phyloP scores from a whole-genome alignment of 2,888 invertebrate genomes.

The Philopedon plagiatum region DNA sequence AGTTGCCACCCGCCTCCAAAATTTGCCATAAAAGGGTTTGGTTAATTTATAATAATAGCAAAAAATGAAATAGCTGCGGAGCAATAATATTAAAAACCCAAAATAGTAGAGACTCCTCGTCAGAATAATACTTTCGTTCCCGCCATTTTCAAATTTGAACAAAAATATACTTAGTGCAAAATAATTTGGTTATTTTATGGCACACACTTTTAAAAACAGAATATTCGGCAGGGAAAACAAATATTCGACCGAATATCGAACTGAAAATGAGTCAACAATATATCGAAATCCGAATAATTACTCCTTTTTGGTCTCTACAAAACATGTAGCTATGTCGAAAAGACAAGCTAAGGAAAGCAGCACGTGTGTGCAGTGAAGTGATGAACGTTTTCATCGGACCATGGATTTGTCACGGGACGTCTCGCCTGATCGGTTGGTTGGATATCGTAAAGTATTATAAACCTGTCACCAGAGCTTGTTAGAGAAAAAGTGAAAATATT shows the following conservation, averaged over 20 bases:
- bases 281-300: too few relatives aligned
- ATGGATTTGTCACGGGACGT: slow-evolving; percentile 56
- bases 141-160: too few relatives aligned
- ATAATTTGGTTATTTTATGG: too few relatives aligned
- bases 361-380: slow-evolving; percentile 59
- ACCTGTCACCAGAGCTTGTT: slow-evolving; percentile 40
- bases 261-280: too few relatives aligned
- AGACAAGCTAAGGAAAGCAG: slow-evolving; percentile 28
- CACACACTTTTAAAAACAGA: too few relatives aligned
- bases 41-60: not conserved
- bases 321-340: not conserved
- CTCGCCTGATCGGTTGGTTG: slow-evolving; percentile 55
- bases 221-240: too few relatives aligned
- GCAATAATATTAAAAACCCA: too few relatives aligned
- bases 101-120: too few relatives aligned
- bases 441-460: slow-evolving; percentile 47
- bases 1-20: not conserved
- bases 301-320: not conserved
- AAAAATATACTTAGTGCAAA: too few relatives aligned
- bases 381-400: slow-evolving; percentile 54
- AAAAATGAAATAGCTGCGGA: too few relatives aligned
- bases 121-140: too few relatives aligned
- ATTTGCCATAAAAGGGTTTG: not conserved
- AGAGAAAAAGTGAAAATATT: slow-evolving; percentile 3
- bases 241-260: too few relatives aligned